phyloP scores from a whole-genome alignment of 2,888 invertebrate genomes.

The Eilema sororculum region DNA sequence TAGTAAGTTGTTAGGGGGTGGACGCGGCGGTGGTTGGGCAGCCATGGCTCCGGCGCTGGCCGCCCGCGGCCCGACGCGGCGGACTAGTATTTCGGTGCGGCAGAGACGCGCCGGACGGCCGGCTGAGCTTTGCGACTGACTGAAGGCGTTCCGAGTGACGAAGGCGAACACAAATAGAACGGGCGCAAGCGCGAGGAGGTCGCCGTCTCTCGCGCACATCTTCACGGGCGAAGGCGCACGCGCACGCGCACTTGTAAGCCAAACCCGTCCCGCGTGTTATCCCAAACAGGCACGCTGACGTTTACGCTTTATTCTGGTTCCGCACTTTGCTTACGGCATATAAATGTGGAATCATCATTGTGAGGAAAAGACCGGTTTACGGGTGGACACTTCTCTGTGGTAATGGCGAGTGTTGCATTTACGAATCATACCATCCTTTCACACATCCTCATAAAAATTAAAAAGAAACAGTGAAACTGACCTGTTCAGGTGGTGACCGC shows the following conservation, averaged over 20 bases:
- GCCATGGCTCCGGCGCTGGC: conserved; percentile 80
- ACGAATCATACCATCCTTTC: conserved; percentile 66
- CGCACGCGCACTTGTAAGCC: conserved; percentile 82
- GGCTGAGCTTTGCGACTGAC: conserved; percentile 85
- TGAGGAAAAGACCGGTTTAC: conserved; percentile 69
- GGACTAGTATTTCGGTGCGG: conserved; percentile 73
- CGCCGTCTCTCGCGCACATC: conserved; percentile 86
- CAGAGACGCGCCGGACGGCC: conserved; percentile 83
- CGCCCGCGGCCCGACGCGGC: conserved; percentile 77
- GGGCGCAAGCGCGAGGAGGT: conserved; percentile 86
- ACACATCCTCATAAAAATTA: conserved; percentile 62
- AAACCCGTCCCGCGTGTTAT: conserved; percentile 82
- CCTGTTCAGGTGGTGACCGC: conserved; percentile 84
- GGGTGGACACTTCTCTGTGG: conserved; percentile 78
- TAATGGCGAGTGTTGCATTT: conserved; percentile 71
- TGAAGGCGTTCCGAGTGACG: conserved; percentile 86
- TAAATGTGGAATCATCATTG: conserved; percentile 57
- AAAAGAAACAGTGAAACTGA: conserved; percentile 74
- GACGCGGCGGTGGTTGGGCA: conserved; percentile 83
- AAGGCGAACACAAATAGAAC: conserved; percentile 86
- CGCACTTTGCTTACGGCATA: conserved; percentile 74
- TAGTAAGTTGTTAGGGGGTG: conserved; percentile 83
- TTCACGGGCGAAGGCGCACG: conserved; percentile 86
- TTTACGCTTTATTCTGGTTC: conserved; percentile 82
- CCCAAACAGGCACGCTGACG: conserved; percentile 81